phyloP scores from a whole-genome alignment of 2,797 vertebrate species.

The Pteronotus mesoamericanus region DNA sequence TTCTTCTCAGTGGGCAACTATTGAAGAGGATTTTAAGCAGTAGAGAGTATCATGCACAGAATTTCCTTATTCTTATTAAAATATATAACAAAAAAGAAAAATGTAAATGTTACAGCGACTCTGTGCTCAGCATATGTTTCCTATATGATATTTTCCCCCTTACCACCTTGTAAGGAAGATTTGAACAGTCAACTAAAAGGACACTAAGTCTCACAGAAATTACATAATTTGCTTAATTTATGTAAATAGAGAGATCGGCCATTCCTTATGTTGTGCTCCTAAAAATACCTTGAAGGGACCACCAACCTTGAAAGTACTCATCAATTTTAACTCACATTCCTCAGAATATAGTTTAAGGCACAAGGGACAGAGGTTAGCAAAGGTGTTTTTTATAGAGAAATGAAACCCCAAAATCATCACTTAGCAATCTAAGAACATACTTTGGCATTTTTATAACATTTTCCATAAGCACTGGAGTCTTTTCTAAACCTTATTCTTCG shows the following conservation, averaged over 20 bases:
- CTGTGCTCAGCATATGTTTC: neutral
- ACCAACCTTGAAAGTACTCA: too few species aligned
- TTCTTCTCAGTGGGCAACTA: neutral
- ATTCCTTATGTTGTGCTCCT: neutral
- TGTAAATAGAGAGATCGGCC: neutral
- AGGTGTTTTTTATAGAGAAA: neutral
- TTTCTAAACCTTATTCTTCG: neutral
- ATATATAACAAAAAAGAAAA: neutral
- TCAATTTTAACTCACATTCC: neutral
- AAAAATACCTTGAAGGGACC: neutral
- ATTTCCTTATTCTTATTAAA: neutral
- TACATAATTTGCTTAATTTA: neutral
- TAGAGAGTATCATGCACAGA: neutral
- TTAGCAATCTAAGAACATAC: neutral
- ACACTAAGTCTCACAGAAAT: neutral
- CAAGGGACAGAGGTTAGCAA: neutral
- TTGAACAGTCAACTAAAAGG: neutral
- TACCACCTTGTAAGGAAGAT: neutral
- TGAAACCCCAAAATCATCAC: neutral
- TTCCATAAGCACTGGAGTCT: neutral
- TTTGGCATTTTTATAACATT: neutral
- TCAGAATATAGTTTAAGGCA: neutral
- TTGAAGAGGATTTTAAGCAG: neutral
- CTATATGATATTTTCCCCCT: neutral
- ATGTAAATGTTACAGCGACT: neutral